Evolutionary conservation across 2,113 vertebrate genomes (phyloP), one percentile per base, ranked within the genome.

Genomic region (Pleuronectes platessa): DNA sequence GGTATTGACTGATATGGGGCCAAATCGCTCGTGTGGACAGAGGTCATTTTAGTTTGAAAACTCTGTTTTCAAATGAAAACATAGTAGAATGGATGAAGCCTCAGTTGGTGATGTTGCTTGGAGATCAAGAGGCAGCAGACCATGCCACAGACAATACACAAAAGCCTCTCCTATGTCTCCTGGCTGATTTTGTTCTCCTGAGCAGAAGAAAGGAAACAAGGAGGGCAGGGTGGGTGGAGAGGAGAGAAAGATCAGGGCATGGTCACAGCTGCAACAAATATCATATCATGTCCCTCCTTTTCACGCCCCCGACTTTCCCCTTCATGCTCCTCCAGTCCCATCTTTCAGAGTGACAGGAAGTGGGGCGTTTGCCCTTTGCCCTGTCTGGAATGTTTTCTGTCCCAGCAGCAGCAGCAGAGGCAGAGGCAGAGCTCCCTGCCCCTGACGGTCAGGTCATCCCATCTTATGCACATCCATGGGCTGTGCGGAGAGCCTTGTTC

Each of bases 331-430:
- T 64, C 71, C 79, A 69, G 23, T 75, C 80, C 73, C 63, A 26
- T 79, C 78, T 47, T 82, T 69, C 79, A 20, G 23, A 74, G 76
- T 78, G 68, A 64, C 88, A 91, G 91, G 92, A 91, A 91, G 86
- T 23, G 51, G 61, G 63, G 55, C 40, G 10, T 83, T 88, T 88
- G 85, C 75, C 87, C 85, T 89, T 84, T 90, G 87, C 91, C 90
- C 84, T 60, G 23, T 40, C 74, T 81, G 88, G 84, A 90, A 86
- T 91, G 84, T 83, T 88, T 79, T 71, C 71, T 35, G 71, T 80
- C 74, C 72, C 67, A 23, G 37, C 76, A 58, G 79, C 69, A 77
- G 69, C 55, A 10, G 61, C 49, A 7, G 70, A 35, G 3, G 37
- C 27, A 15, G 45, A 35, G 37, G 37, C 67, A 61, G 40, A 51